Conservation (phyloP, 2,888 invertebrate genomes). For the Drosophila falleni region DNA sequence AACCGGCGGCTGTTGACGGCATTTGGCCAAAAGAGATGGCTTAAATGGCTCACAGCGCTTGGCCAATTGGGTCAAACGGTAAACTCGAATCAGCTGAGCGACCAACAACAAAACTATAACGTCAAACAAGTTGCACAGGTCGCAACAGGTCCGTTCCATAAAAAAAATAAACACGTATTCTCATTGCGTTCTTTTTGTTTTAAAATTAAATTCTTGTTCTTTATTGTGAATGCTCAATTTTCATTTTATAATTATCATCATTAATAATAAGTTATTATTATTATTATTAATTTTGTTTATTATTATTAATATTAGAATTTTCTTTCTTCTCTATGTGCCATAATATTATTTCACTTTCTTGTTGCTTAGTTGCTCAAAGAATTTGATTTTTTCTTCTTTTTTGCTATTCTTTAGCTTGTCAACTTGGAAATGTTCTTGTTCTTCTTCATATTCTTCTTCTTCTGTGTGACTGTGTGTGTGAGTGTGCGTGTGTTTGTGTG, state of each 20-base stretch:
- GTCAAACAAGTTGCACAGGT: conserved; percentile 5
- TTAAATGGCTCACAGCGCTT: conserved; percentile 18
- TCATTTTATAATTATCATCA: conserved; percentile 28
- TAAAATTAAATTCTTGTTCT: conserved; percentile 50
- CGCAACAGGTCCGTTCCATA: conserved; percentile 13
- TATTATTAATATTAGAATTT: conserved; percentile 11
- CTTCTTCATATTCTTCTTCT: not conserved
- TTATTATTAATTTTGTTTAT: conserved; percentile 14
- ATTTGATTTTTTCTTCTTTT: not conserved
- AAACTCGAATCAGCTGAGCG: conserved; percentile 61
- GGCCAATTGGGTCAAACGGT: conserved; percentile 70
- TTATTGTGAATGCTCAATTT: conserved; percentile 54
- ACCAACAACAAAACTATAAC: not conserved
- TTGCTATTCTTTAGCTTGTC: conserved; percentile 8
- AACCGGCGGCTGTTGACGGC: conserved; percentile 52
- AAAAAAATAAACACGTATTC: not conserved
- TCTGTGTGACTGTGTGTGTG: conserved; percentile 3
- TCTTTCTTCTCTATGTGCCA: conserved; percentile 15
- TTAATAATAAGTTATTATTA: conserved; percentile 10
- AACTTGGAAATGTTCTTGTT: conserved; percentile 15
- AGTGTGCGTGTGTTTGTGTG: conserved; percentile 8
- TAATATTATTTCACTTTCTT: conserved; percentile 12
- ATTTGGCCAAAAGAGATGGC: conserved; percentile 15
- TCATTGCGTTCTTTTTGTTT: conserved; percentile 4
- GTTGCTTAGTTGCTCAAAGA: conserved; percentile 11